These are phyloP conservation scores for Bathynomus jamesi DNA, from an alignment of 1,140 invertebrate genomes.

Conservation along the genomic window DNA sequence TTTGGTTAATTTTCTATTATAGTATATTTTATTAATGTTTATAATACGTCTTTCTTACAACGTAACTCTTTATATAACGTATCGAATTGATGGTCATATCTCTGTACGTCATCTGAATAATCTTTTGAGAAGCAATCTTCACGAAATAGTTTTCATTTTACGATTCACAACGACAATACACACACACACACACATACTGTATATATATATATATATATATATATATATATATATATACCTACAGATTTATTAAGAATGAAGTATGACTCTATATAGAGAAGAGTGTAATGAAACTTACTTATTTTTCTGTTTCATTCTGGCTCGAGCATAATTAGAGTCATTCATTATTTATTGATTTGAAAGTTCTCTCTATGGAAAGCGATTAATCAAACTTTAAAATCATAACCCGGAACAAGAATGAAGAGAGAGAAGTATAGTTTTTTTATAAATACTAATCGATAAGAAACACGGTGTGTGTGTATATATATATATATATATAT, in stretches of 20 bases:
- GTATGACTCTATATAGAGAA: neutral
- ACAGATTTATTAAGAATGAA: neutral
- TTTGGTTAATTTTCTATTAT: neutral
- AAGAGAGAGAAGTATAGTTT: too few species aligned
- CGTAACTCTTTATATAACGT: too few species aligned
- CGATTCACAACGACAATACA: too few species aligned
- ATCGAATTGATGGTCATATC: too few species aligned
- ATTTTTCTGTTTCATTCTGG: neutral
- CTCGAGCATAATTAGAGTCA: neutral
- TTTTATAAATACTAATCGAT: too few species aligned
- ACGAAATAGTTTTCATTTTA: too few species aligned
- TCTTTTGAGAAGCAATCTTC: too few species aligned
- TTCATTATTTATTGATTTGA: neutral
- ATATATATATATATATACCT: neutral
- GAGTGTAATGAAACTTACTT: neutral
- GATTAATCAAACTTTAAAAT: constrained; percentile 2
- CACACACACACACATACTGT: neutral
- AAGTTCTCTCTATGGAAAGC: neutral
- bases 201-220: constrained; percentile 3
- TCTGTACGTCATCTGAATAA: too few species aligned
- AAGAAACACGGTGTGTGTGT: too few species aligned
- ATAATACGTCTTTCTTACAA: too few species aligned
- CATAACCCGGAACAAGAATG: neutral
- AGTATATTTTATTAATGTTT: neutral
- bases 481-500: too few species aligned